A percentile compares a stretch with the other conserved stretches of the same genome.
Conservation (phyloP, 2,888 invertebrate species). For the Leptogaster cylindrica region DNA sequence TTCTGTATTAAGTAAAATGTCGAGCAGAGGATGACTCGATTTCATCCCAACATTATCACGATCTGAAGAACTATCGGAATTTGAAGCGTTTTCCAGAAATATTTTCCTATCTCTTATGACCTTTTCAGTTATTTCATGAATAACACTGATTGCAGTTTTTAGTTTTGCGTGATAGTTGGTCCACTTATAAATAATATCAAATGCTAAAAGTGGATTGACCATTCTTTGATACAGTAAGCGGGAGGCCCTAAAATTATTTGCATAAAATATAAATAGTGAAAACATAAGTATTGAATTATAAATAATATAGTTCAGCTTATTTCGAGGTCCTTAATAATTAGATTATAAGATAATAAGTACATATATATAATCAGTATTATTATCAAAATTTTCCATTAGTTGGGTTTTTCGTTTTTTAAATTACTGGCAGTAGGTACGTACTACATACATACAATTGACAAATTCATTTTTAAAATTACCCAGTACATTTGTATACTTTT, state of each 20-base stretch:
- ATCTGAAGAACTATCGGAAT: too few relatives aligned
- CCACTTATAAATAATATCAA: constrained; percentile 55
- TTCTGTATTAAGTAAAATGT: constrained; percentile 66
- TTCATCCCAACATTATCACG: constrained; percentile 56
- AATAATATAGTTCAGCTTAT: too few relatives aligned
- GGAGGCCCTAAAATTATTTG: constrained; percentile 49
- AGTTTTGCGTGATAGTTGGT: constrained; percentile 52
- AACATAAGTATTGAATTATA: background rate
- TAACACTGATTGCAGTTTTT: constrained; percentile 49
- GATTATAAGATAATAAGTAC: too few relatives aligned
- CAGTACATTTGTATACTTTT: too few relatives aligned
- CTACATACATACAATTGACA: too few relatives aligned
- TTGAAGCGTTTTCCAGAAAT: constrained; percentile 50
- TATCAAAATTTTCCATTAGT: too few relatives aligned
- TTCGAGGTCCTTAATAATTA: too few relatives aligned
- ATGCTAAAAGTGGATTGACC: constrained; percentile 56
- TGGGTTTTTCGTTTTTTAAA: too few relatives aligned
- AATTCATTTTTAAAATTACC: too few relatives aligned
- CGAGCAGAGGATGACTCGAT: constrained; percentile 69
- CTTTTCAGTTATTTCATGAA: constrained; percentile 54
- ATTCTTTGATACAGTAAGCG: constrained; percentile 57
- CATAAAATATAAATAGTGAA: background rate
- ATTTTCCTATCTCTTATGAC: constrained; percentile 53
- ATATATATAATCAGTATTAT: too few relatives aligned
- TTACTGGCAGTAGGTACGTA: too few relatives aligned